Base-by-base conservation (phyloP, 2,113 vertebrate genomes). In the Rhinogobius similis region DNA sequence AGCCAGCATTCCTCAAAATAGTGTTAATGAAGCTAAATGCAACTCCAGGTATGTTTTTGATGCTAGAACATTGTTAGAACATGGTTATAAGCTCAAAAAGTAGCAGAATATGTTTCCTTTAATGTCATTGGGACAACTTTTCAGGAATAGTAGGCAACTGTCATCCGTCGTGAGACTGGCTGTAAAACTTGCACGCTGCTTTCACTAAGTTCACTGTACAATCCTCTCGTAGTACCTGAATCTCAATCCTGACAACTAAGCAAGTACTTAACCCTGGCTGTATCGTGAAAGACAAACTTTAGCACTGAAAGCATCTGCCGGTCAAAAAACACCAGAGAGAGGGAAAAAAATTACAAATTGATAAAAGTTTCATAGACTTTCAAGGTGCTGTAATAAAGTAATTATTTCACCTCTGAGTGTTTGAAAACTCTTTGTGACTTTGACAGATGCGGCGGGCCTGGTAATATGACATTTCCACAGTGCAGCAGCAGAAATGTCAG, bases 401-500 rank as follows among this genome's bases (percentile, higher is more conserved):
- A 88, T 83, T 65, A 26, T 64, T 62, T 72, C 77, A 56, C 53
- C 72, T 66, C 64, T 56, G 48, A 75, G 67, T 68, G 75, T 76
- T 75, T 32, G 64, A 68, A 83, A 85, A 85, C 82, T 82, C 59
- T 43, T 29, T 18, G 44, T 68, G 82, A 84, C 77, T 86, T 88
- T 89, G 84, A 89, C 82, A 72, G 83, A 89, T 90, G 76, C 73
- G 48, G 67, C 76, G 76, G 73, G 63, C 53, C n/a, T 16, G 81
- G 75, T 75, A 84, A 86, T 78, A 81, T 89, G 89, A 82, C 82
- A 88, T 91, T 84, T 91, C 76, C 75, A 59, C 55, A 38, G 65
- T 67, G 78, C 82, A 72, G 85, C 66, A 50, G 70, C 79, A 88
- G 72, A 91, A 91, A 91, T 91, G 89, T 88, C 90, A 91, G 73